Evolutionary conservation across 2,888 invertebrate genomes (phyloP), one percentile per base, ranked within the genome.

Genomic region (Sinhomidia bicolor): DNA sequence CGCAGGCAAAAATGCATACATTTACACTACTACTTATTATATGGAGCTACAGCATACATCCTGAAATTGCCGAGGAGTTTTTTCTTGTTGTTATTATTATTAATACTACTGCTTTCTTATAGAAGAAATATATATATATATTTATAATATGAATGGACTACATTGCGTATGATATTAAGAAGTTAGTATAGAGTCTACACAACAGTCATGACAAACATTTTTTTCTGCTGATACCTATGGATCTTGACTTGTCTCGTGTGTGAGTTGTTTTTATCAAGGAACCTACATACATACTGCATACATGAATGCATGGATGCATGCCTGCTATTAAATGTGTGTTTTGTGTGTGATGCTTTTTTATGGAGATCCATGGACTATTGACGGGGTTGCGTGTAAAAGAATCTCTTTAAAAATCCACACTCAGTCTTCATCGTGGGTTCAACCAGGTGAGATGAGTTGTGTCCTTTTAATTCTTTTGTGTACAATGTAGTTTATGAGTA

Each of bases 351-450:
- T 85, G 85, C 65, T 62, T 41, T 71, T 82, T 83, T 74, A 54
- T 82, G 68, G 47, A 51, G 68, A 68, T 29, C 47, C 47, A 74
- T 29, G 51, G 74, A 57, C 26, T 79, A 57, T n/a, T 78, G 14
- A 36, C 78, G 54, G 3, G 14, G 2, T 29, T 54, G 79, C 57
- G 79, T 57, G 79, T 54, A 26, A 41, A 57, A 57, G 57, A 79
- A 36, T 32, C 47, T 51, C 47, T 74, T 51, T 74, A 68, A 57
- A 86, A 54, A 74, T 62, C 29, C 80, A 62, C 76, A 81, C 44
- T 74, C 71, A 87, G 87, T 87, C 87, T 87, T 87, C 87, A 87
- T 87, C 87, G 87, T 87, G 87, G 74, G 62, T 87, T 87, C 87
- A 60, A 57, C 87, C 87, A 87, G 87, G 87, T 87, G 87, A 87